Evolutionary conservation across 2,797 vertebrate genomes (phyloP).

Genomic region (Acanthiza pusilla): DNA sequence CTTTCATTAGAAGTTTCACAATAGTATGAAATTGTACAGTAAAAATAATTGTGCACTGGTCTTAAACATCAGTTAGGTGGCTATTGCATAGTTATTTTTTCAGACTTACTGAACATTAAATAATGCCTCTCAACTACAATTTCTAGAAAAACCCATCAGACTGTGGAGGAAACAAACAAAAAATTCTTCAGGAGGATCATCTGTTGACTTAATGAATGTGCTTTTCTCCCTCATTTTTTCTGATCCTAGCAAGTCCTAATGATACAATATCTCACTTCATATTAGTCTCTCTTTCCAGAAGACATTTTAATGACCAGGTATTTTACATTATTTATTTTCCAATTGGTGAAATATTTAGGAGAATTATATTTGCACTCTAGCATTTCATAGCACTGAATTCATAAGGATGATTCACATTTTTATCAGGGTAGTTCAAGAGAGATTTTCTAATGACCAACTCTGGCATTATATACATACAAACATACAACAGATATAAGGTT

Average conservation of each 20-base stretch:
- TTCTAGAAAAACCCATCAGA: background rate
- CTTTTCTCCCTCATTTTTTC: background rate
- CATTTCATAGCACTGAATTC: background rate
- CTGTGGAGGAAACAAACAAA: background rate
- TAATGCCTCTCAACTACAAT: background rate
- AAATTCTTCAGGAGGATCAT: background rate
- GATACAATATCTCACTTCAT: background rate
- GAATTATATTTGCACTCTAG: background rate
- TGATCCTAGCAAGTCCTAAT: background rate
- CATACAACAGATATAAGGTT: background rate
- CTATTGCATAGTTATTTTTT: background rate
- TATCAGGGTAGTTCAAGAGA: background rate
- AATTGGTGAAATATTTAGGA: background rate
- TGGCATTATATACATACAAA: background rate
- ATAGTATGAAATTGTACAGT: background rate
- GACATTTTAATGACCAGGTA: background rate
- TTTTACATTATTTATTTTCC: background rate
- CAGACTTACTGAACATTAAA: background rate
- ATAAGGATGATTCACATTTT: background rate
- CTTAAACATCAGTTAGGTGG: background rate
- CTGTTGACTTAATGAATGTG: background rate
- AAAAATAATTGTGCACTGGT: background rate
- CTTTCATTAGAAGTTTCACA: slow-evolving; percentile 6
- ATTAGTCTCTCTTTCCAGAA: background rate
- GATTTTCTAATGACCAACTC: background rate